Evolutionary conservation across 2,797 vertebrate species (phyloP), one percentile per base, ranked within the genome.

Genomic region (Siniperca undulata): DNA sequence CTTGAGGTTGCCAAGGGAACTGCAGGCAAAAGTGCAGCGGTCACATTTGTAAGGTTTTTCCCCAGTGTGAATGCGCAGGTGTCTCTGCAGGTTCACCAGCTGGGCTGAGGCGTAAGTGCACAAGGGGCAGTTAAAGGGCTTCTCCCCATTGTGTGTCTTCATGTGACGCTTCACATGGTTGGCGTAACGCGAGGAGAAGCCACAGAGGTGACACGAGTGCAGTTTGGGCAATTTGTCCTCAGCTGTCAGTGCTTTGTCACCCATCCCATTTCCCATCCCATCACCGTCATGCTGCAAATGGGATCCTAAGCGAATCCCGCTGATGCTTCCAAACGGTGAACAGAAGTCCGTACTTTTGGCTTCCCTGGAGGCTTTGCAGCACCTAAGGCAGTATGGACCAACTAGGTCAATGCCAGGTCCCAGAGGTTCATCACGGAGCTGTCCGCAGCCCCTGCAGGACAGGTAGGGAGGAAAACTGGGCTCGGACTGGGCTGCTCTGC

Each of bases 131-230:
- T 97, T 96, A 3, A 95, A 99, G 0, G 98, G 98, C 95, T 99
- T 99, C 95, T 99, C 98, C 40, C 98, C 98, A 0, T 98, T 99
- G 96, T 99, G 98, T 0, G 97, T 99, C 96, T 99, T 98, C 98
- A 99, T 99, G 95, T 99, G 98, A 61, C 98, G 97, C 93, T 98
- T 99, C 78, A 99, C 97, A 36, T 99, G 98, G 95, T 98, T 99
- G 88, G 98, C 97, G 90, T 99, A 99, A 84, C 98, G 97, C 0
- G 98, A 99, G 66, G 97, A 97, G 88, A 99, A 99, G 92, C 97
- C 97, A 72, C 98, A 99, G 68, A 99, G 95, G 89, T 97, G 96
- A 92, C 98, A 99, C 46, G 97, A 96, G 94, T 98, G 97, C 82
- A 98, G 94, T 53, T 97, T 96, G 76, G 96, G 88, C 59, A 93